Evolutionary conservation across 2,888 invertebrate species (phyloP).

Genomic region (Tinea pellionella): DNA sequence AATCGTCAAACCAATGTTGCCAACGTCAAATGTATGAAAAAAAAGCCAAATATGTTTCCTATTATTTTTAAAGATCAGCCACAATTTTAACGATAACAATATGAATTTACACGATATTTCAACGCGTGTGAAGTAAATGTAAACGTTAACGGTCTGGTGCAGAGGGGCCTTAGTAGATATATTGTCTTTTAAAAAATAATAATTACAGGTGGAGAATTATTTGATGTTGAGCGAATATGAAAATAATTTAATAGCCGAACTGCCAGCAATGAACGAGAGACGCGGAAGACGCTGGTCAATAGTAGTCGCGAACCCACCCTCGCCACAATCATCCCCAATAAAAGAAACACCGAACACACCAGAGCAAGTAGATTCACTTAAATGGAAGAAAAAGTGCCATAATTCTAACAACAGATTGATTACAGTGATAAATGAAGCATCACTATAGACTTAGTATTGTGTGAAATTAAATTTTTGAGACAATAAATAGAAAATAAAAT

Average conservation of each 20-base stretch:
- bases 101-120: too few species aligned
- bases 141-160: too few species aligned
- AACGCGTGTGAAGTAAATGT: too few species aligned
- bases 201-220: constrained; percentile 81
- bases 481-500: constrained; percentile 46
- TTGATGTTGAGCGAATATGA: constrained; percentile 88
- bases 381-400: constrained; percentile 64
- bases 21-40: too few species aligned
- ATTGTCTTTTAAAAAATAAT: too few species aligned
- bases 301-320: constrained; percentile 57
- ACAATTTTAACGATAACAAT: too few species aligned
- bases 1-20: too few species aligned
- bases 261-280: constrained; percentile 79
- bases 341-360: constrained; percentile 45
- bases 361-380: constrained; percentile 50
- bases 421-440: constrained; percentile 82
- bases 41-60: too few species aligned
- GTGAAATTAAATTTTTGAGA: constrained; percentile 42
- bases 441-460: constrained; percentile 45
- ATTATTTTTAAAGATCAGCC: too few species aligned
- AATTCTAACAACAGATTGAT: constrained; percentile 74
- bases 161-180: too few species aligned
- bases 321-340: constrained; percentile 31
- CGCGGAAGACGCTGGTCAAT: constrained; percentile 79
- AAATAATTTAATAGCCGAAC: constrained; percentile 83